Conservation (phyloP, 2,888 invertebrate species). For the Dione vanillae region DNA sequence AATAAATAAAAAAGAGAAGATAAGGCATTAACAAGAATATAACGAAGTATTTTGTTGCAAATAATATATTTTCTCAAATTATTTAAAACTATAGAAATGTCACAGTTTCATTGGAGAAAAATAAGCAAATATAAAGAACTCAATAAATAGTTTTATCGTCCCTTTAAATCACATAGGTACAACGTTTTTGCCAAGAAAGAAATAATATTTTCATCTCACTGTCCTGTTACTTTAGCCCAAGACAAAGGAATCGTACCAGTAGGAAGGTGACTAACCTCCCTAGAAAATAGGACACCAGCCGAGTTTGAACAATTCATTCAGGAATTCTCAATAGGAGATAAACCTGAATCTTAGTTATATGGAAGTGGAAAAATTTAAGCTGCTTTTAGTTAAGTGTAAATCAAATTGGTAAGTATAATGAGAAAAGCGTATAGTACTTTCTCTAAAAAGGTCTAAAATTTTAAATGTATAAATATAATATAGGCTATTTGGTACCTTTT, state of each 20-base stretch:
- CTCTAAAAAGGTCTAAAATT: no score
- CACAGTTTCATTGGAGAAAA: no score
- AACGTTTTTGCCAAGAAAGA: conserved; percentile 27
- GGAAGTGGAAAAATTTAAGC: conserved; percentile 23
- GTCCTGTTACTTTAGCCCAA: conserved; percentile 31
- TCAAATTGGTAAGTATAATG: background rate
- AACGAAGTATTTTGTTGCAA: no score
- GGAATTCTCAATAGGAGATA: conserved; percentile 22
- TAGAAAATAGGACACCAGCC: conserved; percentile 35
- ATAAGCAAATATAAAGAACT: no score
- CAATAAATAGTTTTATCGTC: no score
- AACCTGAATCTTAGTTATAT: conserved; percentile 12
- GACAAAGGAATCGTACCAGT: conserved; percentile 38
- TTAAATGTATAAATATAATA: no score
- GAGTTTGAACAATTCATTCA: conserved; percentile 35
- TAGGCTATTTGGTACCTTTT: no score
- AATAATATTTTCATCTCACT: conserved; percentile 28
- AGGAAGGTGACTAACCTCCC: conserved; percentile 40
- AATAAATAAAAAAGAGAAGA: no score
- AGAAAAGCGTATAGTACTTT: background rate
- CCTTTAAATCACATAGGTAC: no score
- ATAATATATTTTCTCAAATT: no score
- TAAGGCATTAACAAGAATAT: no score
- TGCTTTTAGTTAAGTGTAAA: conserved; percentile 14
- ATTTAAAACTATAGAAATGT: no score